Conservation (phyloP, 1,140 invertebrate species). For the Homalodisca vitripennis region DNA sequence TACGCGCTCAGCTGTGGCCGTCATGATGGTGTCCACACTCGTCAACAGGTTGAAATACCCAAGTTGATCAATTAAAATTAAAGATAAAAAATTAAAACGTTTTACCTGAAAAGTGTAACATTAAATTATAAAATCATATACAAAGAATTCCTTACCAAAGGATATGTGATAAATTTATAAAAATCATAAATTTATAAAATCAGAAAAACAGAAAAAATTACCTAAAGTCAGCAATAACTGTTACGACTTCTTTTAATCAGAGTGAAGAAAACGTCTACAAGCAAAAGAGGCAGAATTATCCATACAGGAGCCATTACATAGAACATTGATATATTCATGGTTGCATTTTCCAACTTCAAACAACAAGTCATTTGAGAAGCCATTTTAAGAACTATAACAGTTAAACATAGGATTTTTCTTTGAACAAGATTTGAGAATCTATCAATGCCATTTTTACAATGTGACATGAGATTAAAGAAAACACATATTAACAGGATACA, state of each 20-base stretch:
- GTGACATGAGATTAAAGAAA: conserved; percentile 80
- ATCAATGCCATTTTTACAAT: conserved; percentile 74
- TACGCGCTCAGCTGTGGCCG: too few species aligned
- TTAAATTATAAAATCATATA: too few species aligned
- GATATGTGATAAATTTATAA: conserved; percentile 9
- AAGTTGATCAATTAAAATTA: too few species aligned
- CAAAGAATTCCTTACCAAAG: too few species aligned
- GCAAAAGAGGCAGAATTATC: conserved; percentile 67
- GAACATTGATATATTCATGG: conserved; percentile 54
- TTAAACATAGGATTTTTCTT: conserved; percentile 75
- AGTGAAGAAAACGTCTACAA: conserved; percentile 66
- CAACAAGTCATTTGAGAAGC: conserved; percentile 80
- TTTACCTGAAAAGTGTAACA: too few species aligned
- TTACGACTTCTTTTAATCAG: conserved; percentile 49
- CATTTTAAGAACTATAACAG: conserved; percentile 72
- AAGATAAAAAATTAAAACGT: too few species aligned
- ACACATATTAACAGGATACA: conserved; percentile 81
- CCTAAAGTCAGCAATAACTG: conserved; percentile 34
- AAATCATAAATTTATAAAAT: neutral
- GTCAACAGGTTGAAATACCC: too few species aligned
- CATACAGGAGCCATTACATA: conserved; percentile 79
- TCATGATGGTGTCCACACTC: too few species aligned
- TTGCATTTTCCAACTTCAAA: conserved; percentile 72
- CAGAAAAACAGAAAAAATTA: neutral
- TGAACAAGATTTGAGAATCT: conserved; percentile 58